Base-by-base conservation (phyloP, 1,140 invertebrate genomes). In the Rhyacophila brunnea region DNA sequence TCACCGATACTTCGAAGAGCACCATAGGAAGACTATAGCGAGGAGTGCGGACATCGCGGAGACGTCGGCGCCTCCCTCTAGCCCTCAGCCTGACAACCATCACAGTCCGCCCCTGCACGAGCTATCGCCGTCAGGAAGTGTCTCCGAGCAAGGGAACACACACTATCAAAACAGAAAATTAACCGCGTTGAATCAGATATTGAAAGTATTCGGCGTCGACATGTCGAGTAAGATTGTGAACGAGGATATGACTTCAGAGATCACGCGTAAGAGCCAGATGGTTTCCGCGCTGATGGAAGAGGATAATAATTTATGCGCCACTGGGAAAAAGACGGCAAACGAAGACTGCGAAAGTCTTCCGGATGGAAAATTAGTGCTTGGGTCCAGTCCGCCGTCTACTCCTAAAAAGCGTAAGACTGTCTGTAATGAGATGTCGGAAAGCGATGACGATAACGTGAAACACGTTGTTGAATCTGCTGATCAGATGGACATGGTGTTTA, bases 371-470 rank as follows among this genome's bases (percentile, higher is more conserved):
- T n/a, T n/a, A n/a, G n/a, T n/a, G n/a, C n/a, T n/a, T 19, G 50
- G 42, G 14, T 40, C 43, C 28, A 46, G 42, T 14, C 52, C 52
- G 6, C n/a, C 40, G 20, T 44, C 52, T 1, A 43, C 52, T 13
- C 52, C 52, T 1, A 54, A 54, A 32, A 35, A 38, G 7, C 40
- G 52, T 14, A 54, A 54, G 14, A 43, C 23, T 6, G 4, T 43
- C 9, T 4, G 11, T n/a, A 15, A n/a, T 15, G 38, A n/a, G 4
- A 11, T 15, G 4, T 34, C 34, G 9, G 42, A 54, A 42, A 20
- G 13, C 50, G 28, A 15, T 10, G 40, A 28, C 11, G 18, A 52
- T 28, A 20, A 45, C 18, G 18, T 11, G 4, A 19, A 19, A 45
- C 9, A 45, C 20, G 36, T 20, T 38, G 15, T 28, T 36, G 14